Percentiles rank a stretch among this genome's conserved stretches.
These are phyloP conservation scores for Whitmania pigra DNA, from an alignment of 1,140 invertebrate genomes.

Conservation along the genomic window DNA sequence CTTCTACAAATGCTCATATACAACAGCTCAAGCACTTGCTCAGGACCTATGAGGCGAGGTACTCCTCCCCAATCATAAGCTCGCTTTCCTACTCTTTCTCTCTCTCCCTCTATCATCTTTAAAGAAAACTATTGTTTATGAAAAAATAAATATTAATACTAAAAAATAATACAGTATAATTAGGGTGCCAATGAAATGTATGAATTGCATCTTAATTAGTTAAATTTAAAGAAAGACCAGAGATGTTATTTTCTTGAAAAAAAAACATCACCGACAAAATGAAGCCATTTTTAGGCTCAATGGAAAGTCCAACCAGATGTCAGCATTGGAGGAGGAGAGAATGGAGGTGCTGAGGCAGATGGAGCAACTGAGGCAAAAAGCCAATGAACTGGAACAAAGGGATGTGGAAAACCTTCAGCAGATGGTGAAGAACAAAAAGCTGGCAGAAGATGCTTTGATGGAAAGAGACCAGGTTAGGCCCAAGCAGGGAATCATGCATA, in stretches of 20 bases:
- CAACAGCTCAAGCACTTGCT: neutral
- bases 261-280: neutral
- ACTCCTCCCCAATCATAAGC: too few relatives aligned
- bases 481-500: neutral
- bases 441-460: neutral
- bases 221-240: too few relatives aligned
- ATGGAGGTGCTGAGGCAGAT: neutral
- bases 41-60: neutral
- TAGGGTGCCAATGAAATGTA: too few relatives aligned
- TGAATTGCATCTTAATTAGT: too few relatives aligned
- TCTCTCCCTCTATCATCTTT: too few relatives aligned
- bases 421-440: constrained; percentile 1
- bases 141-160: too few relatives aligned
- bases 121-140: too few relatives aligned
- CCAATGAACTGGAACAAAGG: neutral
- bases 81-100: too few relatives aligned
- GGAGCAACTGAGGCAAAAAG: neutral
- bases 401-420: neutral
- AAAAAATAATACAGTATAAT: too few relatives aligned
- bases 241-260: neutral
- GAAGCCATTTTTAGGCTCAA: neutral
- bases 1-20: neutral
- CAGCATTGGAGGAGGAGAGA: neutral
- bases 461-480: constrained; percentile 1
- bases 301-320: neutral